Evolutionary conservation across 2,797 vertebrate species (phyloP).

Genomic region (Malacoraja senta): DNA sequence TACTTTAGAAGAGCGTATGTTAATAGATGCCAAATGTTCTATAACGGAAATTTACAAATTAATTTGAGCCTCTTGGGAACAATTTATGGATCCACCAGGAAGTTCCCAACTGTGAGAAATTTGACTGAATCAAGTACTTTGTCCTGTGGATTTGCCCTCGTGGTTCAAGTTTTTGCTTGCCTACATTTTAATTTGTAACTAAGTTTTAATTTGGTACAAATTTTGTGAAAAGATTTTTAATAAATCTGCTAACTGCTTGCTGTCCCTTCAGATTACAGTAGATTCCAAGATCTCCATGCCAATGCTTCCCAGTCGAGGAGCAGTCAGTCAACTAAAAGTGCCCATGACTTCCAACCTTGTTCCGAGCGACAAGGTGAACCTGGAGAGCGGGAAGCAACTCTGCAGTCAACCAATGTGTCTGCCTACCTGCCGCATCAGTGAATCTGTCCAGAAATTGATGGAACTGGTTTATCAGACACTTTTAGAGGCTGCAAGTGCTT

Average conservation of each 20-base stretch:
- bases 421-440: slow-evolving; percentile 81
- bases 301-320: slow-evolving; percentile 57
- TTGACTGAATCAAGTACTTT: neutral
- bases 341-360: slow-evolving; percentile 41
- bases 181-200: neutral
- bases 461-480: slow-evolving; percentile 80
- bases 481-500: slow-evolving; percentile 75
- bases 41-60: neutral
- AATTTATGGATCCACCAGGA: neutral
- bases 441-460: slow-evolving; percentile 82
- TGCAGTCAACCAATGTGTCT: slow-evolving; percentile 68
- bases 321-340: slow-evolving; percentile 49
- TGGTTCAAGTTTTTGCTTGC: neutral
- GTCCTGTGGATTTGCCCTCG: neutral
- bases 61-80: neutral
- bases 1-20: neutral
- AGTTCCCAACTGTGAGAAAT: neutral
- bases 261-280: slow-evolving; percentile 67
- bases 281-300: slow-evolving; percentile 66
- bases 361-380: neutral
- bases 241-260: neutral
- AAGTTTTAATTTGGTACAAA: too few species aligned
- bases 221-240: too few species aligned
- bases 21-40: neutral
- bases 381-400: slow-evolving; percentile 65